A percentile compares a stretch with the other conserved stretches of the same genome.
phyloP scores from a whole-genome alignment of 2,888 invertebrate genomes.

The Chalcis sispes region DNA sequence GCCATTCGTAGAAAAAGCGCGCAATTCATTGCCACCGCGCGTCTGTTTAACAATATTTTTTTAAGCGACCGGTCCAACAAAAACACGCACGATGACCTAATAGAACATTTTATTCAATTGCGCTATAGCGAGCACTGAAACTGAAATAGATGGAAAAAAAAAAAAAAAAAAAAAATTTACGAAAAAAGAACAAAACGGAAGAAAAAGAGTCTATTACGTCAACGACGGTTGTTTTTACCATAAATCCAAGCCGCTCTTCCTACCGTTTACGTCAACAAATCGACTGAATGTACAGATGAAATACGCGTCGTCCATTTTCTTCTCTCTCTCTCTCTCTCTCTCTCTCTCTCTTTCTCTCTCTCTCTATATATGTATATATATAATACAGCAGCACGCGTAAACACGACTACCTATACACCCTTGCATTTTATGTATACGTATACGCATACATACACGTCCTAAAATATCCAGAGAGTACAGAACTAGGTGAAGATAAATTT shows the following conservation, averaged over 20 bases:
- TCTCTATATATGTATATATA: neutral
- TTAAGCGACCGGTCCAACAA: too few relatives aligned
- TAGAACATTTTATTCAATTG: too few relatives aligned
- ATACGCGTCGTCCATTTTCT: too few relatives aligned
- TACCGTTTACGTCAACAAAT: constrained; percentile 23
- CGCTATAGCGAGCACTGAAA: too few relatives aligned
- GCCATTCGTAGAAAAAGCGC: too few relatives aligned
- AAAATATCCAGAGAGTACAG: neutral
- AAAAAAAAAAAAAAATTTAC: neutral
- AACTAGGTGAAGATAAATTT: constrained; percentile 49
- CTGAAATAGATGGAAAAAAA: too few relatives aligned
- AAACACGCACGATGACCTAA: too few relatives aligned
- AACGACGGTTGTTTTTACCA: neutral
- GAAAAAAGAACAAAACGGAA: neutral
- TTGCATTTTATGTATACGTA: neutral
- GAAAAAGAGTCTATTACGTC: neutral
- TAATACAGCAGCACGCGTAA: too few relatives aligned
- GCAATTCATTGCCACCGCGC: too few relatives aligned
- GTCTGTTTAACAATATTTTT: too few relatives aligned
- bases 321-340: too few relatives aligned
- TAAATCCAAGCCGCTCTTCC: constrained; percentile 26
- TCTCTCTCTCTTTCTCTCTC: too few relatives aligned
- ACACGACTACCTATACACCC: constrained; percentile 7
- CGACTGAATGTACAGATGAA: constrained; percentile 21
- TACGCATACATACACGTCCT: neutral